These are phyloP conservation scores for Macaca mulatta DNA, from an alignment of 2,113 vertebrate genomes.

Conservation along the genomic window DNA sequence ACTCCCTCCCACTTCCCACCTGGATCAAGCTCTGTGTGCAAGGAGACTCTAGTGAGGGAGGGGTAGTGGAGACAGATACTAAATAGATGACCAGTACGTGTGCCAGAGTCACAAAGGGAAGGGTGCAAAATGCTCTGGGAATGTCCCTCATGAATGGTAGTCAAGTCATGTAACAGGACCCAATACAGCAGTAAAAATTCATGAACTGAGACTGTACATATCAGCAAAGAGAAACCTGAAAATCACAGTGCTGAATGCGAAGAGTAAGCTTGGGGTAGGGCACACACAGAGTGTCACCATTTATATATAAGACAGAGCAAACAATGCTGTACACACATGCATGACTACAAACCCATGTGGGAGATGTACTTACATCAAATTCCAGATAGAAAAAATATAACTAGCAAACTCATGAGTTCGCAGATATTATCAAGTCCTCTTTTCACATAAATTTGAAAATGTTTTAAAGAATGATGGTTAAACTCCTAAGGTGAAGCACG, in stretches of 20 bases:
- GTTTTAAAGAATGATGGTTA: not conserved
- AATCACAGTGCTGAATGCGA: not conserved
- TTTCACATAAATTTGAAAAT: not conserved
- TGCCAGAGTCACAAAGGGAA: not conserved
- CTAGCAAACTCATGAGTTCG: not conserved
- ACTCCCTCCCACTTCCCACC: not conserved
- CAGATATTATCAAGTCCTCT: not conserved
- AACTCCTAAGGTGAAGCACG: not conserved
- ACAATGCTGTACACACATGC: not conserved
- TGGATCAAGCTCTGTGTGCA: not conserved
- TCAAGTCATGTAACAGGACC: accelerated
- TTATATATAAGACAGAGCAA: not conserved
- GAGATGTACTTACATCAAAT: not conserved
- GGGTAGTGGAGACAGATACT: not conserved
- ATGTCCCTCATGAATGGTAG: not conserved
- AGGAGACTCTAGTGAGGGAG: not conserved
- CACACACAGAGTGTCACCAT: not conserved
- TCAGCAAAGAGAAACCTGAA: not conserved
- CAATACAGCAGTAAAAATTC: not conserved
- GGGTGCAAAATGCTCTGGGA: not conserved
- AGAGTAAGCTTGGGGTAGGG: not conserved
- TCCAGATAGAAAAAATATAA: not conserved
- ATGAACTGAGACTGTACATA: not conserved
- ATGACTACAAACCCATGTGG: not conserved
- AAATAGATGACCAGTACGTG: too few species aligned